Conservation (phyloP, 2,797 vertebrate species). For the Semotilus atromaculatus region DNA sequence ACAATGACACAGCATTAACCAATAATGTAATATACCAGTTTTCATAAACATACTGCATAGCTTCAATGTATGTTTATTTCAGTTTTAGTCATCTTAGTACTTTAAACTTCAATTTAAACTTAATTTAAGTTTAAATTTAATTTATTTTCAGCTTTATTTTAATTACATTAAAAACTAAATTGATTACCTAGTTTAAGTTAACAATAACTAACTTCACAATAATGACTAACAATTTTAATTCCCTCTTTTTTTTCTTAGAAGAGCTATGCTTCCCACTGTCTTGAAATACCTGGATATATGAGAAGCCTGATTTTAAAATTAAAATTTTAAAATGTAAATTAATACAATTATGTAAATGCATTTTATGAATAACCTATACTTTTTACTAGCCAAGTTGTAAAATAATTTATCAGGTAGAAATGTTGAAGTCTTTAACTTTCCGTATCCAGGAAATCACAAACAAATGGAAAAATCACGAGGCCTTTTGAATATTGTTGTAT, state of each 20-base stretch:
- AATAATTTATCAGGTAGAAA: background rate
- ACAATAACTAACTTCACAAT: background rate
- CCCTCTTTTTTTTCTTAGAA: background rate
- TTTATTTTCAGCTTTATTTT: background rate
- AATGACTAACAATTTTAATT: background rate
- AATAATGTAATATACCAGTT: no score
- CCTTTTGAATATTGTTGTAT: background rate
- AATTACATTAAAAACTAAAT: background rate
- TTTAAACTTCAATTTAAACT: no score
- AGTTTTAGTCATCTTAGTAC: background rate
- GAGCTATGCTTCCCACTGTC: background rate
- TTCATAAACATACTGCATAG: no score
- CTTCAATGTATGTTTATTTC: background rate
- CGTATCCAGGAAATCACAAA: background rate
- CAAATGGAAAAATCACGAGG: background rate
- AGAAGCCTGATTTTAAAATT: background rate
- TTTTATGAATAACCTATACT: background rate
- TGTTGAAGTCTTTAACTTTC: background rate
- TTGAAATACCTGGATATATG: background rate
- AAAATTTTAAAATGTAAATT: background rate
- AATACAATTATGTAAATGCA: background rate
- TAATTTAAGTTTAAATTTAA: background rate
- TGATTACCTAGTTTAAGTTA: background rate
- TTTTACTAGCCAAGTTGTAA: background rate
- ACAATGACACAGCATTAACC: no score